These are phyloP conservation scores for Tetrao urogallus DNA, from an alignment of 2,113 vertebrate species.

Conservation along the genomic window DNA sequence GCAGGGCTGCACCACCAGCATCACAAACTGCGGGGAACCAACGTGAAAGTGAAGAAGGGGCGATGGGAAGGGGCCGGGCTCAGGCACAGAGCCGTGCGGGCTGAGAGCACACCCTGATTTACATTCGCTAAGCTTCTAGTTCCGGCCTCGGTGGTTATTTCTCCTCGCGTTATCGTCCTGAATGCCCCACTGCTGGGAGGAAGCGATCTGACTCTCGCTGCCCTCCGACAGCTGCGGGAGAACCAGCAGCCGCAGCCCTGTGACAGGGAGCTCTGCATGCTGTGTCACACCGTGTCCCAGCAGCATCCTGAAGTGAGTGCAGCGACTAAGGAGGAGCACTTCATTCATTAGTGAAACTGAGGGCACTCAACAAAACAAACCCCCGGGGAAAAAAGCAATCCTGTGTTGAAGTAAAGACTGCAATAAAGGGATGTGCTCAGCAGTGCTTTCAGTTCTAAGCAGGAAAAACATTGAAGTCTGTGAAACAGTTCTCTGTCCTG, in stretches of 20 bases:
- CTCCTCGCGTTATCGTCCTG: slow-evolving; percentile 32
- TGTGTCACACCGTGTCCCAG: background rate
- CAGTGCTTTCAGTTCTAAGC: background rate
- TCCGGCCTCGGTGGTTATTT: slow-evolving; percentile 53
- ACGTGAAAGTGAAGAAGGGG: background rate
- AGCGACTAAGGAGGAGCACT: rapidly evolving
- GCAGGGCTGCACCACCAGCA: background rate
- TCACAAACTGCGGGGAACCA: background rate
- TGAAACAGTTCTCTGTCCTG: background rate
- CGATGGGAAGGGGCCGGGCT: background rate
- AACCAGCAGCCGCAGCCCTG: background rate
- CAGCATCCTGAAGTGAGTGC: background rate
- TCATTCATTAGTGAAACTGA: rapidly evolving
- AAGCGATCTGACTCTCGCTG: background rate
- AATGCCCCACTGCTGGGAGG: background rate
- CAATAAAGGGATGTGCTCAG: background rate
- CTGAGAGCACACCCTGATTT: slow-evolving; percentile 52
- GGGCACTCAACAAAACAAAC: background rate
- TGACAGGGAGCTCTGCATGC: rapidly evolving
- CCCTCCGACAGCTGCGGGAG: background rate
- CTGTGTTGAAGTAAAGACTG: background rate
- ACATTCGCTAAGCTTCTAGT: slow-evolving; percentile 59
- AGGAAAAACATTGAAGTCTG: background rate
- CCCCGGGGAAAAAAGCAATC: background rate
- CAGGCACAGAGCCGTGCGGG: background rate